phyloP scores from a whole-genome alignment of 2,113 vertebrate genomes.

The Astur gentilis region DNA sequence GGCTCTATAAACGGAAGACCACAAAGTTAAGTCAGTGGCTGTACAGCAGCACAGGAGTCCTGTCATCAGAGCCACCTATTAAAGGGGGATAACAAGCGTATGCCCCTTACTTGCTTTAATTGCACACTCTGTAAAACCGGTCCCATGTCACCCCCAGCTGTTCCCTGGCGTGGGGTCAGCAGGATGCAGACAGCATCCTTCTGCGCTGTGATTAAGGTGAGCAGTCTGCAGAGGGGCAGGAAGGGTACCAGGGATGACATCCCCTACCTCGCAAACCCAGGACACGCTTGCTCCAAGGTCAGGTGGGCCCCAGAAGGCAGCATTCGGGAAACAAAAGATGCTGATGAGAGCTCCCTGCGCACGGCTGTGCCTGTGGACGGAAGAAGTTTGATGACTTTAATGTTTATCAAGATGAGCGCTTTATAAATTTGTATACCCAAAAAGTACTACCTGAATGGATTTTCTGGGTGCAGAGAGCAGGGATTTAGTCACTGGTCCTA shows the following conservation, averaged over 20 bases:
- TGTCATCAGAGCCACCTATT: background rate
- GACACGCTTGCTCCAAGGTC: background rate
- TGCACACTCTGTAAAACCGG: background rate
- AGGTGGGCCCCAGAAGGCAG: background rate
- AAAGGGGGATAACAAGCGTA: background rate
- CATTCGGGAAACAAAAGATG: background rate
- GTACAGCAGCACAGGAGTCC: background rate
- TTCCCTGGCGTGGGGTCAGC: background rate
- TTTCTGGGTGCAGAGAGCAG: background rate
- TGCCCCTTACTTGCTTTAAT: background rate
- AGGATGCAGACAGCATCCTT: background rate
- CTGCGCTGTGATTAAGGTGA: background rate
- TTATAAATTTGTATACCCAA: background rate
- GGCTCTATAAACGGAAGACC: background rate
- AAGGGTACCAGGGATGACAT: background rate
- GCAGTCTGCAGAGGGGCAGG: background rate
- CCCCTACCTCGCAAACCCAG: background rate
- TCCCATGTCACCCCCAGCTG: fast-evolving
- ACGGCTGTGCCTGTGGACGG: background rate
- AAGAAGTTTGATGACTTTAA: background rate
- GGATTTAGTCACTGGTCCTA: background rate
- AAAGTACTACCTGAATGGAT: background rate
- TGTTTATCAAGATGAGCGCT: background rate
- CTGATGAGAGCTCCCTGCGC: background rate
- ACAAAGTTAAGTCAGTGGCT: background rate